phyloP scores from a whole-genome alignment of 2,113 vertebrate species.

The Macquaria australasica region DNA sequence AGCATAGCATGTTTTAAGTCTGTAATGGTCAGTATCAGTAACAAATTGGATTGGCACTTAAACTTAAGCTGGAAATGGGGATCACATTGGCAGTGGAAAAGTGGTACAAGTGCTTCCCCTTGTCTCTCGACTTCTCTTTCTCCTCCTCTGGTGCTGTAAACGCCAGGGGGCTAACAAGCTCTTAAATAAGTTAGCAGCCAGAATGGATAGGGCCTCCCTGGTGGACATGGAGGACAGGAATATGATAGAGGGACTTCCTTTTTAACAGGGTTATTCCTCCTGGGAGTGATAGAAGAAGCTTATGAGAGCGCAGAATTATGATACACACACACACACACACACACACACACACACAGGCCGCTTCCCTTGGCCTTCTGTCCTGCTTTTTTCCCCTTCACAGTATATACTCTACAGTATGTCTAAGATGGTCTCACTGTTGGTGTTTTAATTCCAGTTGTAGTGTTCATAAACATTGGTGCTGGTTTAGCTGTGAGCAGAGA shows the following conservation, averaged over 20 bases:
- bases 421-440: not conserved
- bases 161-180: constrained; percentile 54
- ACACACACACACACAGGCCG: not conserved
- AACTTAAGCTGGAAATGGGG: not conserved
- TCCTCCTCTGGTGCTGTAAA: constrained; percentile 20
- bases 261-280: constrained; percentile 47
- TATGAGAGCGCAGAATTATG: constrained; percentile 32
- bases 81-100: not conserved
- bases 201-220: constrained; percentile 47
- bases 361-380: not conserved
- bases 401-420: not conserved
- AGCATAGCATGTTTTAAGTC: not conserved
- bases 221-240: constrained; percentile 28
- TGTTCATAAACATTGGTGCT: not conserved
- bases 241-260: constrained; percentile 50
- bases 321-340: constrained; percentile 22
- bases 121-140: not conserved
- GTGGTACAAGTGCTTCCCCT: not conserved
- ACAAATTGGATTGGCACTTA: not conserved
- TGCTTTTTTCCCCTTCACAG: not conserved
- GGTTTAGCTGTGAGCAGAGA: constrained; percentile 9
- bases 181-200: constrained; percentile 71
- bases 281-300: constrained; percentile 44
- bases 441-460: not conserved
- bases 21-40: not conserved